Base-by-base conservation (phyloP, 2,797 vertebrate species). In the Cercopithecus diana region DNA sequence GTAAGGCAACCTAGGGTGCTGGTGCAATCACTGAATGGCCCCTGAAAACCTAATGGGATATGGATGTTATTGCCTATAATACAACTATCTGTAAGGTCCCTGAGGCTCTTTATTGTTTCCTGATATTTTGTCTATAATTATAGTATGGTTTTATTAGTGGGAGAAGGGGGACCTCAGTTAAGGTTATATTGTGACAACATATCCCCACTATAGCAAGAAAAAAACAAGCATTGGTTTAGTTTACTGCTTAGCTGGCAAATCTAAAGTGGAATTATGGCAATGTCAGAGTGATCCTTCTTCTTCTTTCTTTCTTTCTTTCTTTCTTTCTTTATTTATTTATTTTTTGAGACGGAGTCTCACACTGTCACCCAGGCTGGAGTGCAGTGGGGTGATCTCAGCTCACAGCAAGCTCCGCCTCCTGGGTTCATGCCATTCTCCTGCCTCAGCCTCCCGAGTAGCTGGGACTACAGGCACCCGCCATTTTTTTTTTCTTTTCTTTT, bases 221-320 rank as follows among this genome's bases (percentile, higher is more conserved):
- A 92, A 95, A 94, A 39, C 30, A 76, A 94, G 30, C 58, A 36
- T 83, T 48, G 43, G 22, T 41, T 88, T 45, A 45, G 9, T 93
- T 95, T 89, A 88, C 11, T 58, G 36, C 45, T 95, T 92, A 87
- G 85, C 33, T 80, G 10, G 17, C 19, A 96, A 92, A 45, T 95
- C n/a, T 90, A 92, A 96, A 96, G 79, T 87, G 45, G 41, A 28
- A 73, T 89, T 85, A 57, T 33, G 10, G 3, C 52, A 57, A 61
- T 85, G 55, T 20, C 64, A 90, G 12, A 61, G 33, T 93, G 36
- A 15, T 24, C 26, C 75, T 41, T 85, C 17, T 88, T 50, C 14
- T 48, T 50, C 17, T 52, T 50, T 50, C 1, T 41, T 41, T 41
- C 4, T 39, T 39, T 39, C 4, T 39, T 39, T 39, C 1, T 41